Evolutionary conservation across 2,888 invertebrate species (phyloP).

Genomic region (Drosophila maculinotata): DNA sequence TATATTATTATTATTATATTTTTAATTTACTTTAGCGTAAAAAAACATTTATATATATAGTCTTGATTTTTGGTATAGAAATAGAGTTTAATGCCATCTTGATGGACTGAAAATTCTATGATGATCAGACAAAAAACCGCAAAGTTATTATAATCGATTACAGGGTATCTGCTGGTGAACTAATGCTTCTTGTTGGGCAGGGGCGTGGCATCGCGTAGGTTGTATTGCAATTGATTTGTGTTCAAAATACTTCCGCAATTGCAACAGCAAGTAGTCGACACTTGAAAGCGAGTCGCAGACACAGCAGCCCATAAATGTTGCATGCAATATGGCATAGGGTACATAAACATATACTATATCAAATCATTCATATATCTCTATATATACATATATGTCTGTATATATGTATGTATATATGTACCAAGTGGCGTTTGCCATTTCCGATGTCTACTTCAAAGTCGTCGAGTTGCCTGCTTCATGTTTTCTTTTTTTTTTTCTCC

Average conservation of each 20-base stretch:
- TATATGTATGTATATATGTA: background rate
- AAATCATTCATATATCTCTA: slow-evolving; percentile 12
- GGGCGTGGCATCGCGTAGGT: slow-evolving; percentile 3
- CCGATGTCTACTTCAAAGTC: slow-evolving; percentile 59
- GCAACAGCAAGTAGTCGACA: slow-evolving; percentile 33
- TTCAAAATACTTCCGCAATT: slow-evolving; percentile 55
- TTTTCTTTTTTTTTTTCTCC: slow-evolving; percentile 5
- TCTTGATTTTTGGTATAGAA: too few relatives aligned
- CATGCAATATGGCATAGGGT: slow-evolving; percentile 5
- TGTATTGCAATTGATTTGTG: slow-evolving; percentile 46
- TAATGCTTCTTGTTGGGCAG: background rate
- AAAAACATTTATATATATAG: too few relatives aligned
- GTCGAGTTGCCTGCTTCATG: slow-evolving; percentile 22
- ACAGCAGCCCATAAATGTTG: slow-evolving; percentile 20
- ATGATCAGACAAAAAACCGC: too few relatives aligned
- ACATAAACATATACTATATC: slow-evolving; percentile 1
- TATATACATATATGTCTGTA: background rate
- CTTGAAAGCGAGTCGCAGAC: slow-evolving; percentile 43
- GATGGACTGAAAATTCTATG: too few relatives aligned
- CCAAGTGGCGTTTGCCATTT: slow-evolving; percentile 59
- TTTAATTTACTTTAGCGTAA: too few relatives aligned
- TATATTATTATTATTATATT: too few relatives aligned
- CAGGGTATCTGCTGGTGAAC: slow-evolving; percentile 9
- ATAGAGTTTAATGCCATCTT: too few relatives aligned
- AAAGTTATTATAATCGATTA: background rate